A percentile compares a stretch with the other conserved stretches of the same genome.
Conservation (phyloP, 2,888 invertebrate species). For the Lacanobia wlatinum region DNA sequence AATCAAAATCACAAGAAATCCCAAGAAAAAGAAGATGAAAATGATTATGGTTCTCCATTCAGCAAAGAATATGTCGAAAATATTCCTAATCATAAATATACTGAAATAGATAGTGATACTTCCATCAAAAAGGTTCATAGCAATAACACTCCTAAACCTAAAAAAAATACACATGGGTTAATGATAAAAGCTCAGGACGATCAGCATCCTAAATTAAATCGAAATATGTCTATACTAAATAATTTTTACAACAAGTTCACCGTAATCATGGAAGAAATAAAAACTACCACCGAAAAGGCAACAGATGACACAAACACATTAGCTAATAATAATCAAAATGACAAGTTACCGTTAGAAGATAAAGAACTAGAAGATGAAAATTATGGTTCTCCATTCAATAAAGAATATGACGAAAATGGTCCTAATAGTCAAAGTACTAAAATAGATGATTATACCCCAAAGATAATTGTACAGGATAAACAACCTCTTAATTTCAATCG, state of each 20-base stretch:
- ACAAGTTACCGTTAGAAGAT: neutral
- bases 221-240: neutral
- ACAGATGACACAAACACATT: neutral
- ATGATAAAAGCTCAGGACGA: neutral
- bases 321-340: neutral
- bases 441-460: neutral
- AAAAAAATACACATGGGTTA: neutral
- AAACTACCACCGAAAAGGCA: neutral
- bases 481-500: neutral
- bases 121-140: neutral
- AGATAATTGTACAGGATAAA: neutral
- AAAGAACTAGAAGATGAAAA: neutral
- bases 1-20: neutral
- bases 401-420: neutral
- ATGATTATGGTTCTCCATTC: neutral
- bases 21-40: neutral
- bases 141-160: neutral
- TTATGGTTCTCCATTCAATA: conserved; percentile 6
- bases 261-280: neutral
- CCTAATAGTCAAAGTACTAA: neutral
- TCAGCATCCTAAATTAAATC: neutral
- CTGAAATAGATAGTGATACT: neutral
- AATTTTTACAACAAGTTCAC: neutral
- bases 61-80: neutral
- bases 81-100: neutral